Evolutionary conservation across 2,113 vertebrate genomes (phyloP).

Genomic region (Nicator chloris): DNA sequence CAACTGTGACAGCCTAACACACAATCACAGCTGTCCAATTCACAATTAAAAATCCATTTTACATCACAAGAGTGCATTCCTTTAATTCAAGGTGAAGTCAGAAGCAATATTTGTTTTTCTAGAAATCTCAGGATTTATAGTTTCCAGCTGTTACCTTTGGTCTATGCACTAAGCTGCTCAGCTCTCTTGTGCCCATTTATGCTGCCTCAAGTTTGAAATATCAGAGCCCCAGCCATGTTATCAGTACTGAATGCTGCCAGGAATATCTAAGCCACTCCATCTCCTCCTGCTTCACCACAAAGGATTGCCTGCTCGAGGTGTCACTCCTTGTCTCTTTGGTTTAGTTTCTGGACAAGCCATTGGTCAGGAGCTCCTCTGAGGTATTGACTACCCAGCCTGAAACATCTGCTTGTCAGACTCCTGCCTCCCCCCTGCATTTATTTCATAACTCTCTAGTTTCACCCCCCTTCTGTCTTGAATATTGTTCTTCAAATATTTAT

Average conservation of each 20-base stretch:
- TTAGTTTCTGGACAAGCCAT: not conserved
- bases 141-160: not conserved
- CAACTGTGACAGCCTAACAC: not conserved
- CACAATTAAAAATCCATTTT: not conserved
- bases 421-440: not conserved
- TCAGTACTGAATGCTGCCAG: not conserved
- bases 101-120: not conserved
- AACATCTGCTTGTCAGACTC: not conserved
- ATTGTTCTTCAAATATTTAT: not conserved
- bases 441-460: not conserved
- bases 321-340: not conserved
- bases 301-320: not conserved
- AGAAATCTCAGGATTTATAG: not conserved
- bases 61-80: not conserved
- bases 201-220: not conserved
- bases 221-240: not conserved
- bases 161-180: not conserved
- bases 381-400: not conserved
- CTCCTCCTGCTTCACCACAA: not conserved
- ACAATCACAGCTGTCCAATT: not conserved
- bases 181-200: not conserved
- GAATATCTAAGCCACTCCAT: not conserved
- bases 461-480: not conserved
- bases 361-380: not conserved
- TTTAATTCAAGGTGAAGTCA: not conserved